These are phyloP conservation scores for Neodiprion virginianus DNA, from an alignment of 1,140 invertebrate species.

Conservation along the genomic window DNA sequence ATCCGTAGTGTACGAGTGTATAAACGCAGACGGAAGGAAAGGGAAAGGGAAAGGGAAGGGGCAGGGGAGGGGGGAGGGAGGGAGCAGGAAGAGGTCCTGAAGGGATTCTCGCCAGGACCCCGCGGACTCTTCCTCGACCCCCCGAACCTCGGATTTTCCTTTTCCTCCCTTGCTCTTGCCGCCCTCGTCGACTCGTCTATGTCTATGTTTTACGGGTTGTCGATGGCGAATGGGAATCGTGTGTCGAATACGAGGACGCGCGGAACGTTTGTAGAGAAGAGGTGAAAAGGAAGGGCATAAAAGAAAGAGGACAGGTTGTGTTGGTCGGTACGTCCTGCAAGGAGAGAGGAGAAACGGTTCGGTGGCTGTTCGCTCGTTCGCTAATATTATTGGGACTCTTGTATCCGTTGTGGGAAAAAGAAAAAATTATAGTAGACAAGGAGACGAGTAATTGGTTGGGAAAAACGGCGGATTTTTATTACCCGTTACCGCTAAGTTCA, in stretches of 20 bases:
- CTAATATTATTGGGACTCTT: too few species aligned
- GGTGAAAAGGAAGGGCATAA: too few species aligned
- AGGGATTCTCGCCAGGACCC: neutral
- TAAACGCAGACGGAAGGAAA: conserved; percentile 23
- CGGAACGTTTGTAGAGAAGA: neutral
- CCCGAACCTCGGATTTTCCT: neutral
- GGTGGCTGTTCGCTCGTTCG: too few species aligned
- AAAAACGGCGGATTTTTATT: too few species aligned
- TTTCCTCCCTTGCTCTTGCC: neutral
- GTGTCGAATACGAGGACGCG: conserved; percentile 12
- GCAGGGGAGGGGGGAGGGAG: conserved; percentile 10
- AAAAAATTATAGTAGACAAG: neutral
- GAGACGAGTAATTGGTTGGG: too few species aligned
- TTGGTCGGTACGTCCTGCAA: too few species aligned
- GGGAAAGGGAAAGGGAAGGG: conserved; percentile 20
- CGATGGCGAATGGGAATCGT: conserved; percentile 15
- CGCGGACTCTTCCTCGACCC: conserved; percentile 11
- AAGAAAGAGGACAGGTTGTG: too few species aligned
- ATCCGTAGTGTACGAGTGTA: conserved; percentile 20
- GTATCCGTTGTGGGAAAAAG: neutral
- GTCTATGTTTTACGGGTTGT: conserved; percentile 12
- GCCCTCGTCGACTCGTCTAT: neutral
- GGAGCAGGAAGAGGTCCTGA: neutral
- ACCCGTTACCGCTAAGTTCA: too few species aligned
- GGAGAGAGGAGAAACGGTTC: too few species aligned